Evolutionary conservation across 2,113 vertebrate species (phyloP), one percentile per base, ranked within the genome.

Genomic region (Rhinichthys klamathensis): DNA sequence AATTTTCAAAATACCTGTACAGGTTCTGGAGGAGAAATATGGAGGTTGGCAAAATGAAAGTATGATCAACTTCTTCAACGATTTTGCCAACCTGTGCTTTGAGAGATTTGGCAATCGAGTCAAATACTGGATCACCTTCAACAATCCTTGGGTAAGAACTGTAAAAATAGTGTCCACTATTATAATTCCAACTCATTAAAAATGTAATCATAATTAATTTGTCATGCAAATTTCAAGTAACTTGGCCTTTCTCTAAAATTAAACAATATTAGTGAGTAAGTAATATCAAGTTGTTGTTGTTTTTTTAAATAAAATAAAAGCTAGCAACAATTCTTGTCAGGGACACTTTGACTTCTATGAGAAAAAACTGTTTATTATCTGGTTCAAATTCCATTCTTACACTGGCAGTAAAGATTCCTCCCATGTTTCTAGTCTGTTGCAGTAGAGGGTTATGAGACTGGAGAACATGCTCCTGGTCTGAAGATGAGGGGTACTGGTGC

Each of bases 81-180:
- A 98, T 88, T 98, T 96, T 0, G 96, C 97, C 86, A 94, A 96
- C 72, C 90, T 99, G 65, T 98, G 97, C 86, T 98, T 98, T 21
- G 96, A 97, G 89, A 94, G 92, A 82, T 98, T 97, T 88, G 96
- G 97, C 0, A 96, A 96, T 80, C 92, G 94, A 18, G 96, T 98
- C 87, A 98, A 97, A 89, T 91, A 96, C 58, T 98, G 97, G 97
- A 95, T 98, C 85, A 97, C 97, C 0, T 98, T 98, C 90, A 97
- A 94, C 83, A 96, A 97, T 1, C 97, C 96, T 1, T 96, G 95
- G 97, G 97, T 98, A 92, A 60, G 80, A 86, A 0, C 88, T 89
- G 1, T 0, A 13, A 38, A 27, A 25, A 27, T 4, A 70, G 27
- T 11, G 35, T 73, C 21, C 25, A 1, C 63, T 25, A 27, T 32